Conservation (phyloP, 1,140 invertebrate species). For the Cyclargus thomasi region DNA sequence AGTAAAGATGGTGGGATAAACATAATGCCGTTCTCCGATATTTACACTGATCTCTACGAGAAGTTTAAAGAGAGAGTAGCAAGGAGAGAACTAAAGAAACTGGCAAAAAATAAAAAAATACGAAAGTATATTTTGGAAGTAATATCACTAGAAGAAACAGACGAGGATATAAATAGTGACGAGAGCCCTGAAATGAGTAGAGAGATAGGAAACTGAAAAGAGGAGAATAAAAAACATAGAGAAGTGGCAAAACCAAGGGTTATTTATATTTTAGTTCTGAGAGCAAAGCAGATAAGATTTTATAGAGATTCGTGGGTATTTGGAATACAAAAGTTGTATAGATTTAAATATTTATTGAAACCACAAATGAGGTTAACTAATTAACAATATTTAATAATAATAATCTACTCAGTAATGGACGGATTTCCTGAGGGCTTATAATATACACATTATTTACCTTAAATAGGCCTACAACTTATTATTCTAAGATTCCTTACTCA, state of each 20-base stretch:
- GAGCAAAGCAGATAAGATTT: no score
- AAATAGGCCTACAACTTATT: constrained; percentile 14
- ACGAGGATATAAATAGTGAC: background rate
- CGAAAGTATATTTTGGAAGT: constrained; percentile 22
- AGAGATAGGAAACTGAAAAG: background rate
- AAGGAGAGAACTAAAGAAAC: constrained; percentile 37
- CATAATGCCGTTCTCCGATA: constrained; percentile 61
- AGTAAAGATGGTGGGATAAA: constrained; percentile 54
- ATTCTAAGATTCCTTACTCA: background rate
- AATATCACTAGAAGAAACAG: background rate
- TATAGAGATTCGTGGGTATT: no score
- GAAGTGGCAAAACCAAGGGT: background rate
- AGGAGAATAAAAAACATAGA: background rate
- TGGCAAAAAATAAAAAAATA: constrained; percentile 30
- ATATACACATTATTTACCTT: constrained; percentile 31
- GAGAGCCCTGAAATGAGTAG: background rate
- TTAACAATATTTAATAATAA: background rate
- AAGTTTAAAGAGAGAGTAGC: constrained; percentile 54
- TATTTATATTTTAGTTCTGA: no score
- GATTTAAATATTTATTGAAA: background rate
- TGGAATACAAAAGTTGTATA: background rate
- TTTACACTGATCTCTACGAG: constrained; percentile 53
- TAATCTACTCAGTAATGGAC: constrained; percentile 42
- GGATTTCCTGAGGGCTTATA: constrained; percentile 44
- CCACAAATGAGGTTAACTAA: background rate